These are phyloP conservation scores for Philopotamus ludificatus DNA, from an alignment of 1,140 invertebrate species.

Conservation along the genomic window DNA sequence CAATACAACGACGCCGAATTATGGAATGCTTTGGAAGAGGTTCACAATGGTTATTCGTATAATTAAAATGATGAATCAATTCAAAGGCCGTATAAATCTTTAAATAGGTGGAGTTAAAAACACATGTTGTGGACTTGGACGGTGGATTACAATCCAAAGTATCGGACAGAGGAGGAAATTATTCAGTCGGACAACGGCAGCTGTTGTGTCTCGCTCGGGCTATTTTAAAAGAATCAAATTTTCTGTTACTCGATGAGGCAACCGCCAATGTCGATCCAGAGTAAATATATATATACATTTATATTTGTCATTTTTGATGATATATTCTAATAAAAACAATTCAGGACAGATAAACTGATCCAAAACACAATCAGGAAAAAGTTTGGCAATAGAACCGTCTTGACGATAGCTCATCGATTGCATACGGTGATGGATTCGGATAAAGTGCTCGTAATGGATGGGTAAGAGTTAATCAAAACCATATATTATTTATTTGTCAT, in stretches of 20 bases:
- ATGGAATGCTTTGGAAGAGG: slow-evolving; percentile 73
- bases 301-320: neutral
- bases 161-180: slow-evolving; percentile 71
- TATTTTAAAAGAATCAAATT: slow-evolving; percentile 67
- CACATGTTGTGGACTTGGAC: slow-evolving; percentile 51
- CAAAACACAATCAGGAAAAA: slow-evolving; percentile 67
- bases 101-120: slow-evolving; percentile 63
- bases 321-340: slow-evolving; percentile 10
- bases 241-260: slow-evolving; percentile 83
- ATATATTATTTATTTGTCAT: neutral
- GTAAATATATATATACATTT: slow-evolving; percentile 46
- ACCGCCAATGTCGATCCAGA: slow-evolving; percentile 82
- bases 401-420: slow-evolving; percentile 81
- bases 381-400: slow-evolving; percentile 71
- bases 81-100: neutral
- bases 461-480: slow-evolving; percentile 39
- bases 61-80: neutral
- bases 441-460: slow-evolving; percentile 72
- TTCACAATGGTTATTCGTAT: slow-evolving; percentile 40
- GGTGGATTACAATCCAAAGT: slow-evolving; percentile 59
- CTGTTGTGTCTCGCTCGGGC: slow-evolving; percentile 76
- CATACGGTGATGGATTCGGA: slow-evolving; percentile 82
- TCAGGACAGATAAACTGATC: slow-evolving; percentile 68
- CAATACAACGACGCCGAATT: slow-evolving; percentile 61
- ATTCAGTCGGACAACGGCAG: slow-evolving; percentile 77